phyloP scores from a whole-genome alignment of 2,113 vertebrate species.

The Notechis scutatus region DNA sequence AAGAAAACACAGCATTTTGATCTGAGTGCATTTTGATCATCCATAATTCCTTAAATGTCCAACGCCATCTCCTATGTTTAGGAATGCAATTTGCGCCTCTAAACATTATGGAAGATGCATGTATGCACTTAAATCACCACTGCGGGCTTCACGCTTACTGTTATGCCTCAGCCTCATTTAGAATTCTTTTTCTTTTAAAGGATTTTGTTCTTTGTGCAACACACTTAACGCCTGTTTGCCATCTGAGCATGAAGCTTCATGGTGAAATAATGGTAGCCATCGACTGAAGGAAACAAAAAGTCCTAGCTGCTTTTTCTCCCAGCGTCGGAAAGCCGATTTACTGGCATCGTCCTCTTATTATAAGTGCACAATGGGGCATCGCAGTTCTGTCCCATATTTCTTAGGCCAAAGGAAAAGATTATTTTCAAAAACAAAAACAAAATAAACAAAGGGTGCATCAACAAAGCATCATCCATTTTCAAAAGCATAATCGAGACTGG shows the following conservation, averaged over 20 bases:
- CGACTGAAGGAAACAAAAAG: not conserved
- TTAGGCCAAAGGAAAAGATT: not conserved
- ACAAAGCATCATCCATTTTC: not conserved
- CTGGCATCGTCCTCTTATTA: not conserved
- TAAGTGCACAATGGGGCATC: not conserved
- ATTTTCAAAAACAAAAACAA: not conserved
- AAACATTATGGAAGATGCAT: conserved; percentile 14
- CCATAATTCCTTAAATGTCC: conserved; percentile 21
- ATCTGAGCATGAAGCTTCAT: not conserved
- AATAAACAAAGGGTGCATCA: not conserved
- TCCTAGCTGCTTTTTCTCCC: not conserved
- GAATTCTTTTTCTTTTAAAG: not conserved
- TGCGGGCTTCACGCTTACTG: conserved; percentile 1
- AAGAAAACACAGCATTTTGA: conserved; percentile 20
- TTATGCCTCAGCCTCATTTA: conserved; percentile 7
- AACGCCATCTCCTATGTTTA: conserved; percentile 34
- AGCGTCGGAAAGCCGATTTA: not conserved
- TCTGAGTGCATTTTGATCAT: conserved; percentile 43
- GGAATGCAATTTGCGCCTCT: not conserved
- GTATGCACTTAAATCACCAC: not conserved
- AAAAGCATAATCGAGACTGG: not conserved
- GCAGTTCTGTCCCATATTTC: not conserved
- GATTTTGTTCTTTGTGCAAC: conserved; percentile 9
- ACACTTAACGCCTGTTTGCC: not conserved
- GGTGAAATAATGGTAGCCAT: conserved; percentile 4